Conservation (phyloP, 1,140 invertebrate genomes). For the Bombus waltoni region DNA sequence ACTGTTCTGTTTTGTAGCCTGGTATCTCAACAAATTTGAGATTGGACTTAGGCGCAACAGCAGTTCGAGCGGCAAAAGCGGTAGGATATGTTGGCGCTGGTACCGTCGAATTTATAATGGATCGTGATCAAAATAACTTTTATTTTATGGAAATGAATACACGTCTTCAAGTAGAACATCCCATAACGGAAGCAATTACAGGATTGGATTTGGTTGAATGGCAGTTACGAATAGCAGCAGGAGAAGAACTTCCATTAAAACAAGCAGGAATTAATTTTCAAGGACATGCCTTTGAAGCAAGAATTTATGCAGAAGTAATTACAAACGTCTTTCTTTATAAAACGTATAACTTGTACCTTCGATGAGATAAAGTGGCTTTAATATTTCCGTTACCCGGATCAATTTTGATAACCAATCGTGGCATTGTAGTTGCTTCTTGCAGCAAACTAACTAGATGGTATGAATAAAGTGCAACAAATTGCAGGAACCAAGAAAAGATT, state of each 20-base stretch:
- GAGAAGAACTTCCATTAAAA: constrained; percentile 91
- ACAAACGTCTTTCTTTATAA: not conserved
- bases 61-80: constrained; percentile 95
- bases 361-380: not conserved
- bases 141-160: constrained; percentile 99
- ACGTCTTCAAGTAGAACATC: constrained; percentile 97
- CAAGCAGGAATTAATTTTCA: constrained; percentile 91
- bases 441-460: not conserved
- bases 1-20: constrained; percentile 83
- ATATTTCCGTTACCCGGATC: not conserved
- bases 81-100: constrained; percentile 98
- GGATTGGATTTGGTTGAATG: constrained; percentile 97
- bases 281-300: constrained; percentile 95
- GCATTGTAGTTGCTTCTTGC: not conserved
- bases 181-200: constrained; percentile 99
- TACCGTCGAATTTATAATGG: constrained; percentile 97
- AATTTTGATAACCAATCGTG: not conserved
- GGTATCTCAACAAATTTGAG: constrained; percentile 91
- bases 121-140: constrained; percentile 90
- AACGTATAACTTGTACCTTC: not conserved
- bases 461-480: constrained; percentile 20
- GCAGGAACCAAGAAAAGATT: constrained; percentile 89
- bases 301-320: constrained; percentile 95
- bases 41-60: constrained; percentile 91
- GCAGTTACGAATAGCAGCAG: constrained; percentile 95